phyloP scores from a whole-genome alignment of 1,140 invertebrate genomes.

The Drosophila bocki region DNA sequence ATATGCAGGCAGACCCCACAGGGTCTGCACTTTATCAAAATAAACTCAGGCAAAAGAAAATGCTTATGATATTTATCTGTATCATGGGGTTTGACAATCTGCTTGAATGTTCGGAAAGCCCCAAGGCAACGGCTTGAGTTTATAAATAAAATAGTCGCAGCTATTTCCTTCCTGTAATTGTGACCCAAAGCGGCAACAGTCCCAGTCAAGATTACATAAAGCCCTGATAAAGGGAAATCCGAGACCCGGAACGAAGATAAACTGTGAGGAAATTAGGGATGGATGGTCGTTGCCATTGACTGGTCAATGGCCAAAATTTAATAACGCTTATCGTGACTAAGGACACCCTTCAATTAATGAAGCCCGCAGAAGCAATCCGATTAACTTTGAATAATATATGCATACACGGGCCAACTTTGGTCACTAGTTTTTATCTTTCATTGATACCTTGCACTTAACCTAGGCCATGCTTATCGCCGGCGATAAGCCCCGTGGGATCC shows the following conservation, averaged over 20 bases:
- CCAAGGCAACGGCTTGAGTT: neutral
- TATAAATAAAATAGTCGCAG: neutral
- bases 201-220: conserved; percentile 7
- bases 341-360: conserved; percentile 41
- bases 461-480: conserved; percentile 36
- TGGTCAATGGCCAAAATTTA: conserved; percentile 25
- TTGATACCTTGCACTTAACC: conserved; percentile 48
- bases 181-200: neutral
- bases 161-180: neutral
- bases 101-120: neutral
- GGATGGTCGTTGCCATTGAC: conserved; percentile 15
- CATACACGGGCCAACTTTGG: conserved; percentile 20
- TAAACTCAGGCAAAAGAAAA: neutral
- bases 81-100: neutral
- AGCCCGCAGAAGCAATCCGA: conserved; percentile 3
- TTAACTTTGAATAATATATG: conserved; percentile 24
- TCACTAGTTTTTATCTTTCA: conserved; percentile 41
- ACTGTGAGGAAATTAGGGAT: conserved; percentile 10
- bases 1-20: neutral
- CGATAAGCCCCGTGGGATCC: conserved; percentile 25
- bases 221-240: neutral
- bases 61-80: neutral
- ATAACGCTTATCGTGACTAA: conserved; percentile 34
- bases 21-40: neutral
- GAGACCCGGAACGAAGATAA: conserved; percentile 24